Base-by-base conservation (phyloP, 2,113 vertebrate species). In the Epinephelus cyanopodus region DNA sequence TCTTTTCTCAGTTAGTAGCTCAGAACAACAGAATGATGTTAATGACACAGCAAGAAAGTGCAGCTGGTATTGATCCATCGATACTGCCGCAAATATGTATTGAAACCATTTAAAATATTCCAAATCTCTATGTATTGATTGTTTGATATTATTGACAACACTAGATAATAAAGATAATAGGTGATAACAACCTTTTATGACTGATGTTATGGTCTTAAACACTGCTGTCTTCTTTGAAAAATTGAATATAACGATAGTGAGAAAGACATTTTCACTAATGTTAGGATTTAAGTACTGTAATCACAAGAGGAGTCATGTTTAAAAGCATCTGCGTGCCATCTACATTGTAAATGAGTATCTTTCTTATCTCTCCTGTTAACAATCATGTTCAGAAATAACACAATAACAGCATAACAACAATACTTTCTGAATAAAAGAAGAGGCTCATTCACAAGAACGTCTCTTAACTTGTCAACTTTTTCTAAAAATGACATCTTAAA, bases 291-390 rank as follows among this genome's bases (percentile, higher is more conserved):
- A 67, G 2, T 37, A 37, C 33, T 37, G 33, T 19, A 54, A 77
- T 61, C 33, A 76, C 9, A 45, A 54, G 13, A 27, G 0, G 4
- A 80, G 29, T 52, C n/a, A 3, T 7, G n/a, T 29, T 74, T 2
- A 65, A 83, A 77, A 83, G 76, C 19, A 9, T 60, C 64, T 78
- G 15, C 54, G 61, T 12, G 6, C 21, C 3, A 68, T 33, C 9
- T 9, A 27, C 1, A n/a, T 6, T 37, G 21, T 19, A 74, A 54
- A 53, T 54, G 1, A 37, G 8, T n/a, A 23, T 23, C 18, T 39
- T 66, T 56, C 25, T 25, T 45, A 23, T 23, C 18, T 39, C 61
- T 56, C 25, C 25, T 45, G 42, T 45, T 15, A 48, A 48, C 12
- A 48, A 15, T 15, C 14, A 5, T 15, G 47, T 48, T 1, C 1